Evolutionary conservation across 2,888 invertebrate genomes (phyloP).

Genomic region (Cactoblastis cactorum): DNA sequence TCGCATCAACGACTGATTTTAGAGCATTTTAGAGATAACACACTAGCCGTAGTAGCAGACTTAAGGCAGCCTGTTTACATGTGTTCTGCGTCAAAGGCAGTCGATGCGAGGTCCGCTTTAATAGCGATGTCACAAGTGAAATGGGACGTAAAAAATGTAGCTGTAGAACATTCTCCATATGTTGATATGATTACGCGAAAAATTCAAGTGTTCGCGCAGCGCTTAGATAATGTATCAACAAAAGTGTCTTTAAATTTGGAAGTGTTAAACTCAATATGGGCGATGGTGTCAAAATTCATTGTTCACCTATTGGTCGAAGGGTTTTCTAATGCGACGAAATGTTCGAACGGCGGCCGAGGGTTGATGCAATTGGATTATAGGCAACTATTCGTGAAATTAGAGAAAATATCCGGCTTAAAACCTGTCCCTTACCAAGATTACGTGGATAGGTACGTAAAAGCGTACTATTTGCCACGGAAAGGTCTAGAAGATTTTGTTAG

Average conservation of each 20-base stretch:
- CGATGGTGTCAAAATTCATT: slow-evolving; percentile 90
- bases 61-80: slow-evolving; percentile 92
- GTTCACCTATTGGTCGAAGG: slow-evolving; percentile 96
- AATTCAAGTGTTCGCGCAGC: slow-evolving; percentile 87
- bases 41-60: slow-evolving; percentile 85
- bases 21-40: slow-evolving; percentile 86
- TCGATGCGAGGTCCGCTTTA: slow-evolving; percentile 87
- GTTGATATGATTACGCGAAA: slow-evolving; percentile 87
- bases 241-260: slow-evolving; percentile 85
- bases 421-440: slow-evolving; percentile 93
- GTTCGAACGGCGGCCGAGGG: slow-evolving; percentile 97
- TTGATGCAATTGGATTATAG: slow-evolving; percentile 99
- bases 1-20: slow-evolving; percentile 83
- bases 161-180: slow-evolving; percentile 95
- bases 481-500: slow-evolving; percentile 93
- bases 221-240: slow-evolving; percentile 85
- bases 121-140: slow-evolving; percentile 94
- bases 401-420: slow-evolving; percentile 89
- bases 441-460: slow-evolving; percentile 97
- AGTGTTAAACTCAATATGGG: slow-evolving; percentile 88
- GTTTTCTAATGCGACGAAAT: slow-evolving; percentile 93
- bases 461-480: slow-evolving; percentile 94
- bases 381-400: slow-evolving; percentile 93
- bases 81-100: slow-evolving; percentile 88
- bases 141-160: slow-evolving; percentile 97